These are phyloP conservation scores for Pelusios castaneus DNA, from an alignment of 2,113 vertebrate genomes.

Conservation along the genomic window DNA sequence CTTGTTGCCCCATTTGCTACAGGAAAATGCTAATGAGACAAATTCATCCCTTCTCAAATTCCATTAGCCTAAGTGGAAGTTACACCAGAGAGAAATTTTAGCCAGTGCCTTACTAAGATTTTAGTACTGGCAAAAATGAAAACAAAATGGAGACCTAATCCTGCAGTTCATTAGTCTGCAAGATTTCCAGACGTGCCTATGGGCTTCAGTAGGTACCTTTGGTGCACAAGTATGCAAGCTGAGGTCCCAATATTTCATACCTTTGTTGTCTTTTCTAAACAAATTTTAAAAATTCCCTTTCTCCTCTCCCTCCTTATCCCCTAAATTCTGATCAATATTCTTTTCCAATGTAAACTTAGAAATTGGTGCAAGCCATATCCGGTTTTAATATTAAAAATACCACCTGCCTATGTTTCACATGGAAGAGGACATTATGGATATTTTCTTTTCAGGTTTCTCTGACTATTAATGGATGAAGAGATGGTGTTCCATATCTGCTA, in stretches of 20 bases:
- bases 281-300: background rate
- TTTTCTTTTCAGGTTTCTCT: background rate
- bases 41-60: background rate
- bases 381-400: background rate
- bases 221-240: background rate
- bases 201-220: background rate
- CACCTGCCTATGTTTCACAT: background rate
- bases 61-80: background rate
- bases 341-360: background rate
- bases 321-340: background rate
- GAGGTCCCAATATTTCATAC: background rate
- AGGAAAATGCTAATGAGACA: background rate
- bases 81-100: background rate
- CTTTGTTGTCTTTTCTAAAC: background rate
- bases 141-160: background rate
- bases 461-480: background rate
- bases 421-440: background rate
- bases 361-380: background rate
- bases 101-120: background rate
- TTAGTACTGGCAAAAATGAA: background rate
- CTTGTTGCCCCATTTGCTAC: fast-evolving
- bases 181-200: background rate
- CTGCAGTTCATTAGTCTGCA: background rate
- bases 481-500: background rate
- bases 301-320: background rate